Base-by-base conservation (phyloP, 2,888 invertebrate species). In the Plusia festucae region DNA sequence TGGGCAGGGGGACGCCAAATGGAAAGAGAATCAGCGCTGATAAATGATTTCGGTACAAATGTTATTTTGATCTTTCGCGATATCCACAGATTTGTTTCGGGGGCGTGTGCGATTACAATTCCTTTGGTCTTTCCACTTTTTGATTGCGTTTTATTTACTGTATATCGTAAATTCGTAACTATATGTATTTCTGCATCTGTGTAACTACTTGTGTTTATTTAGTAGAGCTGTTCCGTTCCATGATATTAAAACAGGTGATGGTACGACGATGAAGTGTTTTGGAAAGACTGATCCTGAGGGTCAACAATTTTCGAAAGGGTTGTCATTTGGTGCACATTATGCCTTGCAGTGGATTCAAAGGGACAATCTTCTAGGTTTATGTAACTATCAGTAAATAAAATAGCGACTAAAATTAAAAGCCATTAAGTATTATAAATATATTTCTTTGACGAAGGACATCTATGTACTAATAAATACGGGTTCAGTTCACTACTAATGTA, bases 31-130 rank as follows among this genome's bases (percentile, higher is more conserved):
- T 92, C 91, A 90, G 85, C 84, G 83, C 91, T 93, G 93, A 93
- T 93, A 93, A 93, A 93, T 93, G 93, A 93, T 92, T 93, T 90
- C 85, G 88, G 89, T 90, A 93, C 92, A 93, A 93, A 93, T 93
- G 93, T 92, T 92, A 91, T 92, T 93, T 91, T 92, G 93, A 93
- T 93, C 92, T 91, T 89, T 86, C 84, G 86, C 91, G 92, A 93
- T 93, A 93, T 79, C 88, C 85, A 76, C 79, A 87, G 90, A 91
- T 91, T 90, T 91, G 92, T 87, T 85, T 88, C 72, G 79, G 90
- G 90, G 90, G 91, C 87, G 87, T 81, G 81, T 77, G 81, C 84
- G 84, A 87, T 88, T 87, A 89, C 88, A 85, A 88, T 88, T 86
- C 85, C 87, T 83, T 85, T 75, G 80, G 83, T 82, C 82, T 78